These are phyloP conservation scores for Drosophila nr. perissopoda DNA, from an alignment of 2,888 invertebrate genomes.

Conservation along the genomic window DNA sequence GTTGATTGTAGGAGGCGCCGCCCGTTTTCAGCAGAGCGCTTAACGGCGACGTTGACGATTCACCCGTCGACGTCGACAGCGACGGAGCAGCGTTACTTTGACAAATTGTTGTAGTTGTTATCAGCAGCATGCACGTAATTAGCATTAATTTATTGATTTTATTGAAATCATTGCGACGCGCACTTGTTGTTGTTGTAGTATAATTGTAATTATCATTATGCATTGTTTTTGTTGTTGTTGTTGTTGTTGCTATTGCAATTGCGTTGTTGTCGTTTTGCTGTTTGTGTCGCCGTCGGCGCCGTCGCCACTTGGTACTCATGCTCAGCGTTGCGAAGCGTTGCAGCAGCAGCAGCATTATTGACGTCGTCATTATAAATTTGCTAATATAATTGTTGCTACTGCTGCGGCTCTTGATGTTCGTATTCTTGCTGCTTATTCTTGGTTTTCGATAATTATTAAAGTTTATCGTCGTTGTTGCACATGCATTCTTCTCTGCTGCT, in stretches of 20 bases:
- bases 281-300: conserved; percentile 71
- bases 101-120: conserved; percentile 80
- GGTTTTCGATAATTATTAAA: conserved; percentile 61
- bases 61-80: conserved; percentile 40
- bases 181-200: conserved; percentile 40
- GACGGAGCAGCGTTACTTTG: conserved; percentile 62
- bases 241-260: conserved; percentile 38
- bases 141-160: conserved; percentile 81
- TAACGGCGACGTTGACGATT: conserved; percentile 55
- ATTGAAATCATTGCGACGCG: conserved; percentile 72
- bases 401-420: conserved; percentile 37
- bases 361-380: conserved; percentile 71
- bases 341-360: conserved; percentile 42
- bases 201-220: conserved; percentile 71
- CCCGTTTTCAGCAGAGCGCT: conserved; percentile 70
- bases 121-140: conserved; percentile 77
- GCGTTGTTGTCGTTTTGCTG: conserved; percentile 53
- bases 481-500: conserved; percentile 27
- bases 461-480: conserved; percentile 42
- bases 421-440: conserved; percentile 51
- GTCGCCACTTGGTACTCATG: conserved; percentile 72
- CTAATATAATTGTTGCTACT: conserved; percentile 52
- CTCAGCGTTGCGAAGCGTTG: conserved; percentile 63
- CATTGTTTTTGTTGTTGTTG: conserved; percentile 13
- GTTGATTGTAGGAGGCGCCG: conserved; percentile 74